A percentile compares a stretch with the other conserved stretches of the same genome.
These are phyloP conservation scores for Oreochromis spilurus DNA, from an alignment of 2,113 vertebrate species.

Conservation along the genomic window DNA sequence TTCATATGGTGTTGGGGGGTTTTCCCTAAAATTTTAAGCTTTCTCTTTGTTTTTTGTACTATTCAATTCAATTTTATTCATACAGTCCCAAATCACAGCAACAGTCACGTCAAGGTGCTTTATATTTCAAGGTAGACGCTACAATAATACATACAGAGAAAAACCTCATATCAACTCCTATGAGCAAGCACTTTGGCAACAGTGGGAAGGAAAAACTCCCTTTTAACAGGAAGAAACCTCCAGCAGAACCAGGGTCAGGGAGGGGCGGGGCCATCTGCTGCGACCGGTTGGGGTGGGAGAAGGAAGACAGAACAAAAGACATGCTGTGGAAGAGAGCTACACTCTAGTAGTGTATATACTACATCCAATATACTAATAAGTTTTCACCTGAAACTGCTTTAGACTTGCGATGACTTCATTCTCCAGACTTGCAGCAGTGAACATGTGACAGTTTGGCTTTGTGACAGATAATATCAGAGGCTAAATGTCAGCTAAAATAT, in stretches of 20 bases:
- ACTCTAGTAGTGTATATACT: rapidly evolving
- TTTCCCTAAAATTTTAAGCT: no score
- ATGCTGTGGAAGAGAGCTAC: background rate
- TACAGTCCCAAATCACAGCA: rapidly evolving
- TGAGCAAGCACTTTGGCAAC: background rate
- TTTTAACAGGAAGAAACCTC: background rate
- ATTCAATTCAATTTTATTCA: background rate
- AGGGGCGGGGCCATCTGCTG: background rate
- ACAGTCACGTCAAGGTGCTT: rapidly evolving
- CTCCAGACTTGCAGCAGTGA: background rate
- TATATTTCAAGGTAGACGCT: background rate
- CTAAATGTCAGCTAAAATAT: background rate
- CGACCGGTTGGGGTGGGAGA: rapidly evolving
- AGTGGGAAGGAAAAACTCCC: background rate
- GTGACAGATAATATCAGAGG: background rate
- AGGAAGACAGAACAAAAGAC: background rate
- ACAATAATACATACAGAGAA: background rate
- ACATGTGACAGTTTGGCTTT: background rate
- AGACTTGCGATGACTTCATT: background rate
- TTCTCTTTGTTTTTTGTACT: rapidly evolving
- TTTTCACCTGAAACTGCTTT: background rate
- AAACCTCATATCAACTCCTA: background rate
- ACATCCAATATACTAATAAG: background rate
- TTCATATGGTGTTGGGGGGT: no score
- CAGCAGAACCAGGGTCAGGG: rapidly evolving